phyloP scores from a whole-genome alignment of 2,113 vertebrate genomes.

The Entosphenus tridentatus region DNA sequence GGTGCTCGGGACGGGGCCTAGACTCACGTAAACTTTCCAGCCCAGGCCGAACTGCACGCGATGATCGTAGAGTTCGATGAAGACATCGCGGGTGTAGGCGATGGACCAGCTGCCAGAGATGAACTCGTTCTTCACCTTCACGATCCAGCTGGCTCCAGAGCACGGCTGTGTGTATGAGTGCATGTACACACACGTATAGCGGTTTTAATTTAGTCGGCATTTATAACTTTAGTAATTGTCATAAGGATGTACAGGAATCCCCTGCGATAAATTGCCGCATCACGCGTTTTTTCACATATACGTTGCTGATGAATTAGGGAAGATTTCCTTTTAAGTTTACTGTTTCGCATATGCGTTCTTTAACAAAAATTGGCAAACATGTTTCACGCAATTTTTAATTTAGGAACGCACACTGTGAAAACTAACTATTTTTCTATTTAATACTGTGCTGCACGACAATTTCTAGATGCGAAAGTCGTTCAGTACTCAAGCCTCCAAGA shows the following conservation, averaged over 20 bases:
- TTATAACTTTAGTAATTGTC: background rate
- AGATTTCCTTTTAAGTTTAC: background rate
- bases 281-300: background rate
- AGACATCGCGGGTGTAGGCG: background rate
- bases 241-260: background rate
- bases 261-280: too few species aligned
- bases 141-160: background rate
- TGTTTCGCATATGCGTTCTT: too few species aligned
- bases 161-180: background rate
- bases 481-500: too few species aligned
- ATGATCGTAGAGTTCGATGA: background rate
- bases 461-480: too few species aligned
- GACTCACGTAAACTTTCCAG: background rate
- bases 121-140: conserved; percentile 1
- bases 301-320: background rate
- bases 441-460: too few species aligned
- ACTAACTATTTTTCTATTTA: too few species aligned
- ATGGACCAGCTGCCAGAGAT: background rate
- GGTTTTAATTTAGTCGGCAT: background rate
- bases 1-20: background rate
- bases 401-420: too few species aligned
- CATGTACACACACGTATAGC: background rate
- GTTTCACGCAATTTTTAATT: too few species aligned
- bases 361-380: too few species aligned
- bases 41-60: background rate